phyloP scores from a whole-genome alignment of 2,888 invertebrate genomes.

The Halictus ligatus region DNA sequence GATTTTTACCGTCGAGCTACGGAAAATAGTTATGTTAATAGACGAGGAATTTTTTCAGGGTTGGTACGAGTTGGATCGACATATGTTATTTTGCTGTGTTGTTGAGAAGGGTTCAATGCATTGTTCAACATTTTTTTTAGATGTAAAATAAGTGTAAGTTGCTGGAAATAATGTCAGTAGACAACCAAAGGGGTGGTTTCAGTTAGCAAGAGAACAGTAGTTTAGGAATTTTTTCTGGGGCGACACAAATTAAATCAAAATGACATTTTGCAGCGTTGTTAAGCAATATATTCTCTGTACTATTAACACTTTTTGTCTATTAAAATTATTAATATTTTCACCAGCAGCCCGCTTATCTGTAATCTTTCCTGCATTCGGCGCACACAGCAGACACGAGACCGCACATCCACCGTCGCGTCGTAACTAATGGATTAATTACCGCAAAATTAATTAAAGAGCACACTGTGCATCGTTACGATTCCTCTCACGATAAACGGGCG shows the following conservation, averaged over 20 bases:
- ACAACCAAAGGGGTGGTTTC: too few relatives aligned
- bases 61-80: background rate
- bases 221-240: too few relatives aligned
- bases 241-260: too few relatives aligned
- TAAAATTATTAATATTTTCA: too few relatives aligned
- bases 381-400: background rate
- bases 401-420: background rate
- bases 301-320: too few relatives aligned
- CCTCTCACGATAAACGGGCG: background rate
- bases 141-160: too few relatives aligned
- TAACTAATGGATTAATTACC: slow-evolving; percentile 2
- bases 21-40: background rate
- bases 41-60: background rate
- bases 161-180: too few relatives aligned
- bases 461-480: slow-evolving; percentile 6
- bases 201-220: too few relatives aligned
- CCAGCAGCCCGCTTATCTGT: background rate
- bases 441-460: slow-evolving; percentile 1
- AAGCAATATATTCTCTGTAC: too few relatives aligned
- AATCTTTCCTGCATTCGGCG: too few relatives aligned
- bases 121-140: background rate
- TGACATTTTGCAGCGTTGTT: too few relatives aligned
- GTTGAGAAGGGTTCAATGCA: background rate
- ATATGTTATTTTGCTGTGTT: background rate
- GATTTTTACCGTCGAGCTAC: background rate